Base-by-base conservation (phyloP, 1,140 invertebrate species). In the Pseudomyrmex dendroicus region DNA sequence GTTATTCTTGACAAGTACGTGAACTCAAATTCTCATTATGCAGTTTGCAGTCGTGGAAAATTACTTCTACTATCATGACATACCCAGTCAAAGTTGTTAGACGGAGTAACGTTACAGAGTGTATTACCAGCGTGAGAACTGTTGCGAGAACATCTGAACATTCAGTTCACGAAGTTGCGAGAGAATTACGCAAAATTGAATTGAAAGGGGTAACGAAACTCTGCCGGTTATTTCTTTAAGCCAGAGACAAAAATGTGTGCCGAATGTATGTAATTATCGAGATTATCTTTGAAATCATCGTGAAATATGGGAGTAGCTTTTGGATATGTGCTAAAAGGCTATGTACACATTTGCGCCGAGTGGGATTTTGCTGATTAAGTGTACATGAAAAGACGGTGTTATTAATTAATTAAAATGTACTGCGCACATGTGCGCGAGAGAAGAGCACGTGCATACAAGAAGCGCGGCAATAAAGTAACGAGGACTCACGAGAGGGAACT, bases 81-180 rank as follows among this genome's bases (percentile, higher is more conserved):
- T 67, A 68, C 63, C 63, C 67, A 77, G 74, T 77, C 74, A 77
- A 77, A 77, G 74, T 77, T 77, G 74, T 77, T 77, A 77, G 74
- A 48, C 57, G 25, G 59, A 77, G 74, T 77, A 77, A 52, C 63
- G 35, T 77, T 77, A 35, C 35, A 1, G 5, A 7, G 35, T 77
- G 63, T 46, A 63, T 50, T 56, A 77, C 74, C 56, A 46, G 22
- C 48, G 61, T 15, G 74, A 67, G 74, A 77, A 77, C 63, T 68
- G 74, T 77, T 77, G 63, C 63, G 63, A 35, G 35, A 77, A 77
- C 63, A 56, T 77, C 63, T 54, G 74, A 77, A 67, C 74, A 76
- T 76, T 76, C 25, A 64, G 63, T 56, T 46, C 50, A 44, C 74
- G 25, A 68, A 77, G 50, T 77, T 68, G 52, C 63, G 17, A 22